Base-by-base conservation (phyloP, 2,797 vertebrate species). In the Malurus splendens region DNA sequence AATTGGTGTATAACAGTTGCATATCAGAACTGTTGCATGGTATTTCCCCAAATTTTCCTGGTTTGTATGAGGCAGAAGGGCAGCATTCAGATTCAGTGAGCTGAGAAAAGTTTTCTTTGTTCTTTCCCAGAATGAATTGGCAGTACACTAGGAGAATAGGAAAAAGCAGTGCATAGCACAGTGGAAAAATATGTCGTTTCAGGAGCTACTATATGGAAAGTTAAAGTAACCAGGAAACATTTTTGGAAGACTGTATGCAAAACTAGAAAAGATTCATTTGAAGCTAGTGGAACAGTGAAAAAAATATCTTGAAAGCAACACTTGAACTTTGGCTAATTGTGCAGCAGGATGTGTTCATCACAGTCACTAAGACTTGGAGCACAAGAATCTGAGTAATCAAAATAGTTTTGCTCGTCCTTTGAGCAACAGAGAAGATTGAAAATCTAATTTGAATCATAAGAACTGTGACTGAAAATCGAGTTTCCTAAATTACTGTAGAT, bases 31-130 rank as follows among this genome's bases (percentile, higher is more conserved):
- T 64, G 10, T 24, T 1, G 8, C 44, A 18, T 1, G 5, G 39
- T 71, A 27, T 79, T 90, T 84, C 65, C 51, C 36, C 28, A 51
- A n/a, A 36, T 80, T 57, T 82, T 82, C n/a, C 51, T 38, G 11
- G 27, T 78, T 75, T 68, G 3, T 51, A 18, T 61, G 57, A 67
- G 36, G 47, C 70, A 59, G 47, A 87, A 91, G 52, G 47, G 47
- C 47, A 48, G 47, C 24, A 48, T 48, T 48, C 47, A 48, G 48
- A 57, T 62, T 64, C 87, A 80, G 23, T 59, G 79, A 93, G 72
- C 68, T 89, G 76, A 70, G 76, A 64, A 60, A 32, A 74, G 52
- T 71, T 82, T 82, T 47, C 60, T 89, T 88, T 90, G 72, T 84
- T 88, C 45, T 10, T 67, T n/a, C 42, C 33, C 65, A 61, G 66